Evolutionary conservation across 2,888 invertebrate genomes (phyloP), one percentile per base, ranked within the genome.

Genomic region (Malachius bipustulatus): DNA sequence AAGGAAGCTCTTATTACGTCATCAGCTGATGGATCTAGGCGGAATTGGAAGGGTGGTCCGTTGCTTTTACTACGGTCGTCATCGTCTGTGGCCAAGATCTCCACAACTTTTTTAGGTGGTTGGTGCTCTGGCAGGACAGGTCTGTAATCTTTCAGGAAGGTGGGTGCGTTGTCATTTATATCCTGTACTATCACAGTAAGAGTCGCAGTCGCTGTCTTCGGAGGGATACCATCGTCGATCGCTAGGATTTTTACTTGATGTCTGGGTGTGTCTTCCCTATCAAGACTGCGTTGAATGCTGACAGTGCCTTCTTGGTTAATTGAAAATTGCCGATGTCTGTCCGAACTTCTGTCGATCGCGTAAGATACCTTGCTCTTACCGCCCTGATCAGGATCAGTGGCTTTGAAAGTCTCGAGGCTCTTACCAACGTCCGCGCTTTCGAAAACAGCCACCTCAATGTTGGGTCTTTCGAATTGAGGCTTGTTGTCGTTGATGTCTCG

Each of bases 401-500:
- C 96, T 57, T 83, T 83, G 65, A 97, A 97, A 11, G 85, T 87
- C 62, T 93, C 91, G 49, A 97, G 66, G 45, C 79, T 81, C 47
- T 87, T 88, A 14, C 91, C 93, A 35, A 89, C 80, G 56, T 82
- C 81, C 2, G 90, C 88, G 60, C 94, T 90, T 64, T 97, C 96
- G 54, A 79, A 82, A 1, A 91, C 88, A 9, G 82, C 81, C 3
- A 84, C 84, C 66, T 89, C 91, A 50, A 94, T 90, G 59, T 91
- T 90, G 30, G 93, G 87, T 44, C 82, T 75, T 55, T 93, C 90
- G 59, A 90, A 94, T 55, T 84, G 83, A 3, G 96, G 96, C 60
- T 89, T 88, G 69, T 96, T 96, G 71, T 97, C 96, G 67, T 97
- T 97, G 49, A 88, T 88, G 61, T 97, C 97, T 40, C 87, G 74